phyloP scores from a whole-genome alignment of 2,113 vertebrate species.

The Cairina moschata region DNA sequence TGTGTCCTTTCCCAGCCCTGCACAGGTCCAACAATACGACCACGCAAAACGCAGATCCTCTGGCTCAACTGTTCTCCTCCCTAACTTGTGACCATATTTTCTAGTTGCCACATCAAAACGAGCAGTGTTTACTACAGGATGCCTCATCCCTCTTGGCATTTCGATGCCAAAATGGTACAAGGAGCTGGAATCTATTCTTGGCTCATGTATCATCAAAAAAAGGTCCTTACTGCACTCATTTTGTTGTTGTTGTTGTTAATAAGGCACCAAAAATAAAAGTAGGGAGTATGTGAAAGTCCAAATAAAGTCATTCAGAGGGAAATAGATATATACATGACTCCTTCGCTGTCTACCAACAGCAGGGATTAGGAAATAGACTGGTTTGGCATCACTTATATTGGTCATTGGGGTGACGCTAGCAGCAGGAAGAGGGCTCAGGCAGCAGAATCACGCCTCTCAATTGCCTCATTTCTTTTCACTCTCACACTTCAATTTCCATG shows the following conservation, averaged over 20 bases:
- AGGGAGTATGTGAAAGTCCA: neutral
- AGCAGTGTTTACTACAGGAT: constrained; percentile 25
- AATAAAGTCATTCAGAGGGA: neutral
- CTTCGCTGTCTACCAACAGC: neutral
- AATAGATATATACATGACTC: neutral
- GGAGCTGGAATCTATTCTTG: constrained; percentile 39
- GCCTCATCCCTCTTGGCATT: constrained; percentile 19
- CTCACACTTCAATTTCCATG: constrained; percentile 23
- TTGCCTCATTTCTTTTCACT: constrained; percentile 13
- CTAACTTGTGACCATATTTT: neutral
- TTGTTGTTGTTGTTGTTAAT: neutral
- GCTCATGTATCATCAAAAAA: neutral
- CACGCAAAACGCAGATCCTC: neutral
- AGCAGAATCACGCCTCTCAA: neutral
- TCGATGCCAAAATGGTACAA: constrained; percentile 29
- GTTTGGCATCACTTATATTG: neutral
- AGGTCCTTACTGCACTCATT: neutral
- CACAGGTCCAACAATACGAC: neutral
- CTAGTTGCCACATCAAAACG: neutral
- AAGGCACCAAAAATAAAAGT: neutral
- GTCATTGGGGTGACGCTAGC: neutral
- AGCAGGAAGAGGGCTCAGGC: neutral
- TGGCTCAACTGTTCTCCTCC: neutral
- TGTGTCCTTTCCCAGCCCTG: neutral
- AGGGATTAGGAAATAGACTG: neutral